Base-by-base conservation (phyloP, 2,113 vertebrate genomes). In the Lagenorhynchus albirostris region DNA sequence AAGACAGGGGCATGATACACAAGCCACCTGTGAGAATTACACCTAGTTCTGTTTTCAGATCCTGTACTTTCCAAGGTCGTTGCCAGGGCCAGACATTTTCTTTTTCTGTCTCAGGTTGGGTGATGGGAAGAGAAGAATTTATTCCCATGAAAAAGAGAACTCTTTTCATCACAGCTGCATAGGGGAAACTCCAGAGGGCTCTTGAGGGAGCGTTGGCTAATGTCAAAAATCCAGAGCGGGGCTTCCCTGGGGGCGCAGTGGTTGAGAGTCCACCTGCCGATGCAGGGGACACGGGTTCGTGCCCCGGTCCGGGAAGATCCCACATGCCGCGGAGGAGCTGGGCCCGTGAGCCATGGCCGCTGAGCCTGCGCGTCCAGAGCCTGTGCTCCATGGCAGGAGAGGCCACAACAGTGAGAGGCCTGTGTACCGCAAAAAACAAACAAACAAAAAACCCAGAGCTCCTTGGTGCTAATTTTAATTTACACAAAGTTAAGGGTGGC, bases 391-490 rank as follows among this genome's bases (percentile, higher is more conserved):
- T 10, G 8, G 8, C 44, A 8, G 44, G 44, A 44, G 44, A 44
- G 44, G 44, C 44, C 44, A 2, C 2, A 10, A 44, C 44, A 44
- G 44, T 44, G 44, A 44, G 44, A 44, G 44, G 44, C 44, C 44
- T 8, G 44, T 8, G 44, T 44, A 44, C 44, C 44, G 8, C 44
- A 44, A 44, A 9, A 44, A 44, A 44, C 44, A 44, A 44, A 44
- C 44, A 44, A 44, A 44, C 11, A 85, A 38, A 63, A 89, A 50
- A 77, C 21, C 80, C 74, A 62, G 84, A 76, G 60, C 53, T 91
- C 76, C 71, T 77, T 47, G 26, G 63, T 15, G 58, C 77, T 58
- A 13, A 70, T 92, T 95, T 90, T 81, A 50, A 95, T 95, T 94
- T 80, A 29, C 81, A 91, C 36, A 3, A 18, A 67, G 81, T 91